Conservation (phyloP, 2,797 vertebrate genomes). For the Benthosema pterotum region DNA sequence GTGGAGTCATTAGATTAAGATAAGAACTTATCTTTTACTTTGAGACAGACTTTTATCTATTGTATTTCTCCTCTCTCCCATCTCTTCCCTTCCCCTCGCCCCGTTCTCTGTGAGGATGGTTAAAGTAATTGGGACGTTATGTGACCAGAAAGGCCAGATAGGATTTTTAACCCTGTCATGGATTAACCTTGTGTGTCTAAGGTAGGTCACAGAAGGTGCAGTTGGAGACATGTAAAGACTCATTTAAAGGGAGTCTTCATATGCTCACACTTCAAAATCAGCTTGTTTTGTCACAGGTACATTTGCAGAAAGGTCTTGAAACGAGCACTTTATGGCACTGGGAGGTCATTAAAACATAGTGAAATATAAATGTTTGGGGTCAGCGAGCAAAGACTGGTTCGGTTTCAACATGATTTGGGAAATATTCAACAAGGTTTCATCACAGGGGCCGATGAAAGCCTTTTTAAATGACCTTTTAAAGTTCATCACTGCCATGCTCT, state of each 20-base stretch:
- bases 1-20: conserved; percentile 98
- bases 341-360: conserved; percentile 67
- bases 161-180: conserved; percentile 79
- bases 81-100: conserved; percentile 35
- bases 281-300: conserved; percentile 65
- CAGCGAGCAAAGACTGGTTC: conserved; percentile 48
- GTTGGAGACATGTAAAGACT: conserved; percentile 69
- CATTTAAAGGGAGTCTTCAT: conserved; percentile 67
- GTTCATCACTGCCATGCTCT: conserved; percentile 64
- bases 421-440: conserved; percentile 70
- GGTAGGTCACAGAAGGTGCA: conserved; percentile 67
- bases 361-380: conserved; percentile 56
- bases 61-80: conserved; percentile 82
- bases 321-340: conserved; percentile 61
- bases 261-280: conserved; percentile 39
- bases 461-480: conserved; percentile 76
- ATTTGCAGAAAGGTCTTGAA: conserved; percentile 54
- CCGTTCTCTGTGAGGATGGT: conserved; percentile 76
- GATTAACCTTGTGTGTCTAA: conserved; percentile 69
- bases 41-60: conserved; percentile 94
- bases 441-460: conserved; percentile 60
- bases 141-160: conserved; percentile 74
- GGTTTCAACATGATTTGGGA: conserved; percentile 68
- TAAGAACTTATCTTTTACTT: conserved; percentile 97
- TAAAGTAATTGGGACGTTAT: conserved; percentile 92